Evolutionary conservation across 2,113 vertebrate species (phyloP).

Genomic region (Suncus etruscus): DNA sequence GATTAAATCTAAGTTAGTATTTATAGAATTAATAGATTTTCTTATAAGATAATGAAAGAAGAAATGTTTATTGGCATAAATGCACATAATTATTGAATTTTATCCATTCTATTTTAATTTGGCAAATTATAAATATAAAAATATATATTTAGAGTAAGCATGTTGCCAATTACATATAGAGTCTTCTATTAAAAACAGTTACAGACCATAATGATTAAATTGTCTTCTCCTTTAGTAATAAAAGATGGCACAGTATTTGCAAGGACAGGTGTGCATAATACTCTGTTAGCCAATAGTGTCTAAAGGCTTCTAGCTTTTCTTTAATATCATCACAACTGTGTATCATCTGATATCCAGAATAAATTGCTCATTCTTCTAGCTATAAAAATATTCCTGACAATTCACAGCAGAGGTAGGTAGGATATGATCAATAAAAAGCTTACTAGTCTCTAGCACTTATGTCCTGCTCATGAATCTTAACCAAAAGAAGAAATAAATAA

Average conservation of each 20-base stretch:
- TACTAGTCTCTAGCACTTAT: constrained; percentile 74
- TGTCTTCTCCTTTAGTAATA: neutral
- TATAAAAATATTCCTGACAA: constrained; percentile 68
- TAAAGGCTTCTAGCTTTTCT: constrained; percentile 67
- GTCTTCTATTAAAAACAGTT: neutral
- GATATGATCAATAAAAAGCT: constrained; percentile 81
- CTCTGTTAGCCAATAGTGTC: constrained; percentile 51
- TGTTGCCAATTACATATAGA: constrained; percentile 19
- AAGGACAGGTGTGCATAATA: neutral
- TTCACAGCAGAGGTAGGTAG: constrained; percentile 80
- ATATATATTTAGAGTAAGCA: neutral
- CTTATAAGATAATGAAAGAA: constrained; percentile 2
- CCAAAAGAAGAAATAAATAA: constrained; percentile 89
- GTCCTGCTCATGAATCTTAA: constrained; percentile 87
- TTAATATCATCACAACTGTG: constrained; percentile 73
- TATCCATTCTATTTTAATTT: rapidly evolving
- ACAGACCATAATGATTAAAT: constrained; percentile 6
- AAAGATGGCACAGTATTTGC: constrained; percentile 31
- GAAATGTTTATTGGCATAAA: rapidly evolving
- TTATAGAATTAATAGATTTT: constrained; percentile 47
- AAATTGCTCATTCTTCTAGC: constrained; percentile 73
- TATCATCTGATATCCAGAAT: constrained; percentile 67
- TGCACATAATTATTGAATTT: neutral
- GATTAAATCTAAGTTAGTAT: constrained; percentile 33
- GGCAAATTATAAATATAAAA: neutral